phyloP scores from a whole-genome alignment of 2,113 vertebrate genomes.

The Promerops cafer region DNA sequence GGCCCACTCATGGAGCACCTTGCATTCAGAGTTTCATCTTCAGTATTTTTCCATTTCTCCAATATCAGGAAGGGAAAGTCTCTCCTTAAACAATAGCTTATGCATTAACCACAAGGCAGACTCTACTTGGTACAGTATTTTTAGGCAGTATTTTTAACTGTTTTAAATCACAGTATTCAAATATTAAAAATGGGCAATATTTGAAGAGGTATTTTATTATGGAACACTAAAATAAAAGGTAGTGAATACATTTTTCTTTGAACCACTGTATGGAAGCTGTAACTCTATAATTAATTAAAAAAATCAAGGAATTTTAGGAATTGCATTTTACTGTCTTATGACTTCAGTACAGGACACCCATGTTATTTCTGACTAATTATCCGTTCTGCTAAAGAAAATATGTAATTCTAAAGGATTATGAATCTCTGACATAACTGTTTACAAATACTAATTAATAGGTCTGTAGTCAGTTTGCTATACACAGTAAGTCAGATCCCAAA shows the following conservation, averaged over 20 bases:
- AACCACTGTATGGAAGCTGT: not conserved
- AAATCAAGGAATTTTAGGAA: not conserved
- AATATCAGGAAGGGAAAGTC: not conserved
- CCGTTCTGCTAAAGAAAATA: not conserved
- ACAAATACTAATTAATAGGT: not conserved
- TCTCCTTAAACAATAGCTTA: not conserved
- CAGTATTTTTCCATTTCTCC: not conserved
- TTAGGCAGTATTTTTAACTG: not conserved
- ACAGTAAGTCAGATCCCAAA: not conserved
- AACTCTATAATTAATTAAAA: not conserved
- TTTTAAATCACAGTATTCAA: not conserved
- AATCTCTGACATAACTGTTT: not conserved
- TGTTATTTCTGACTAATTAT: slow-evolving; percentile 31
- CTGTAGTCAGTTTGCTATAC: not conserved
- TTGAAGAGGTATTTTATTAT: not conserved
- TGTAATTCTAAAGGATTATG: not conserved
- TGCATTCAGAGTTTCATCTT: not conserved
- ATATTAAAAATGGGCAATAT: not conserved
- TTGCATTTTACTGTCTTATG: not conserved
- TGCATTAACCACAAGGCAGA: not conserved
- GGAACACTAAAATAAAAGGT: not conserved
- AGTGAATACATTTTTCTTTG: not conserved
- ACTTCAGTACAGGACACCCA: not conserved
- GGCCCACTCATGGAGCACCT: not conserved
- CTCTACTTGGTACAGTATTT: not conserved